Evolutionary conservation across 2,888 invertebrate species (phyloP), one percentile per base, ranked within the genome.

Genomic region (Amiota mariae): DNA sequence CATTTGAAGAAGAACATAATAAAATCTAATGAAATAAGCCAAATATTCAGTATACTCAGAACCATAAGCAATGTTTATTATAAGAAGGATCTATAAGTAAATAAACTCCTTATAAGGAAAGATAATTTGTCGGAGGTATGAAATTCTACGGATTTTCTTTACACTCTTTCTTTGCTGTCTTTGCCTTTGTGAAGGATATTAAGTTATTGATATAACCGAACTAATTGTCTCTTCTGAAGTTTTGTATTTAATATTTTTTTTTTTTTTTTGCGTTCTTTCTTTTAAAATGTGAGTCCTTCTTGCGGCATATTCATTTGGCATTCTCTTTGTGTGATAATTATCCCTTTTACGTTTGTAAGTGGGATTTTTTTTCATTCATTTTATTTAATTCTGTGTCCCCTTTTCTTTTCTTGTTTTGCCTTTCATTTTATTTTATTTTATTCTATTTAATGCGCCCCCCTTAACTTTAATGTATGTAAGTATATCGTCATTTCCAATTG

Each of bases 271-370:
- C 12, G 75, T 83, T 72, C 75, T 72, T 77, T 79, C 81, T 72
- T 74, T 73, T 18, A 61, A 20, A 57, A 8, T 47, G 54, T 24
- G 75, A 64, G 48, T 77, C 76, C 36, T 48, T 72, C 70, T 47
- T 71, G 61, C 49, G 71, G 61, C 36, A 68, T 59, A 48, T 70
- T 70, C 72, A 72, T 71, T 77, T 77, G 73, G 78, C 75, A 78
- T 79, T 73, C 74, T 74, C 80, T 85, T 79, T 80, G 75, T 80
- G 71, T 81, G 85, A 82, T 85, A 85, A 84, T 83, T 85, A 85
- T 78, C 82, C 77, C 74, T 76, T 78, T 59, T 59, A 8, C 59
- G 20, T 59, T 59, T 59, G 10, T 20, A 20, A 11, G 9, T 59
- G 59, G 66, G 9, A 15, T 66, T 66, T 8, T 49, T 48, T 49